Conservation (phyloP, 2,797 vertebrate genomes). For the Mallotus villosus region DNA sequence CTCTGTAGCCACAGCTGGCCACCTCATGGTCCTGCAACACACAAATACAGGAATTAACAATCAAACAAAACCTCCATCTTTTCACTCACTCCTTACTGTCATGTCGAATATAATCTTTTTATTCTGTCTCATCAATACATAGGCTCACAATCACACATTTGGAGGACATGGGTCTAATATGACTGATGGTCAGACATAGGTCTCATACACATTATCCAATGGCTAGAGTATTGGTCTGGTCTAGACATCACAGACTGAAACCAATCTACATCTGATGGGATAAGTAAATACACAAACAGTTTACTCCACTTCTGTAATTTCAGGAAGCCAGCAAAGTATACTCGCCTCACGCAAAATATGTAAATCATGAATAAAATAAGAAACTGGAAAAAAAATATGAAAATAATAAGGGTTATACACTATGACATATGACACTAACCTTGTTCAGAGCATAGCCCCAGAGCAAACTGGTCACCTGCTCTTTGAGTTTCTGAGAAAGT, state of each 20-base stretch:
- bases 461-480: slow-evolving; percentile 83
- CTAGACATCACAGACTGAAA: neutral
- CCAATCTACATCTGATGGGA: neutral
- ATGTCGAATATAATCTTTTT: no score
- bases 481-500: slow-evolving; percentile 85
- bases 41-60: slow-evolving; percentile 5
- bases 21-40: slow-evolving; percentile 78
- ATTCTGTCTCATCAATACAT: no score
- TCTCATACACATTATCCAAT: no score
- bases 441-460: slow-evolving; percentile 85
- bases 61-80: neutral
- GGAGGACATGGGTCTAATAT: no score
- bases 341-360: no score
- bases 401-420: neutral
- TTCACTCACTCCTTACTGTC: neutral
- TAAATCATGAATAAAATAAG: no score
- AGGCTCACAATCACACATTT: no score
- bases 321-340: no score
- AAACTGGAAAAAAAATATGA: neutral
- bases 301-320: no score
- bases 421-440: slow-evolving; percentile 59
- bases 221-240: no score
- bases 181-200: no score
- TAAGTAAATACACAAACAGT: neutral
- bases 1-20: slow-evolving; percentile 83